Evolutionary conservation across 2,888 invertebrate genomes (phyloP).

Genomic region (Perithous albicinctus): DNA sequence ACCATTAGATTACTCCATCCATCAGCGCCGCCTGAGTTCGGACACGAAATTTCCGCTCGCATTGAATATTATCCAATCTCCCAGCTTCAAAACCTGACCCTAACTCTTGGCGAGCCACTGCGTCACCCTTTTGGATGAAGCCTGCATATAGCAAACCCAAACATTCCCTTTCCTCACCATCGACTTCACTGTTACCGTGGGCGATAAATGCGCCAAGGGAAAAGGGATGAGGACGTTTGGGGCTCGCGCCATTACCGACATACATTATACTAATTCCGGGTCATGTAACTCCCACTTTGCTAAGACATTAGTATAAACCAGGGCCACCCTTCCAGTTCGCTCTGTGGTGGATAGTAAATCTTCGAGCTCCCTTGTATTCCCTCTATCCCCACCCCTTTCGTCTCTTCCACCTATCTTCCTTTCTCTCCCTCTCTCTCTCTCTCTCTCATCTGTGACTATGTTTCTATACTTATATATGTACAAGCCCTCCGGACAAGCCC

Average conservation of each 20-base stretch:
- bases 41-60: too few relatives aligned
- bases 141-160: background rate
- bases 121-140: background rate
- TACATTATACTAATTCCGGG: conserved; percentile 78
- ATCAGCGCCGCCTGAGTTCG: too few relatives aligned
- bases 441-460: background rate
- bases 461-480: conserved; percentile 14
- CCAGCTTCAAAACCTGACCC: background rate
- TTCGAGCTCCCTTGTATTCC: conserved; percentile 61
- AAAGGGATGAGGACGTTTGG: conserved; percentile 22
- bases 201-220: conserved; percentile 5
- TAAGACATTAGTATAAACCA: conserved; percentile 78
- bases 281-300: conserved; percentile 76
- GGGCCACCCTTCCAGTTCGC: conserved; percentile 67
- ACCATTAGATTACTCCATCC: too few relatives aligned
- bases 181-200: background rate
- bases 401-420: conserved; percentile 17
- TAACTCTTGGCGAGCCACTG: background rate
- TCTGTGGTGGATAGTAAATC: conserved; percentile 73
- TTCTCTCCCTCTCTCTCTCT: conserved; percentile 12
- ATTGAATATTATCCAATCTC: background rate
- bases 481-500: conserved; percentile 14
- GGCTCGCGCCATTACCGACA: conserved; percentile 55
- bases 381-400: conserved; percentile 42
- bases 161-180: conserved; percentile 1